phyloP scores from a whole-genome alignment of 2,113 vertebrate genomes.

The Lipophrys pholis region DNA sequence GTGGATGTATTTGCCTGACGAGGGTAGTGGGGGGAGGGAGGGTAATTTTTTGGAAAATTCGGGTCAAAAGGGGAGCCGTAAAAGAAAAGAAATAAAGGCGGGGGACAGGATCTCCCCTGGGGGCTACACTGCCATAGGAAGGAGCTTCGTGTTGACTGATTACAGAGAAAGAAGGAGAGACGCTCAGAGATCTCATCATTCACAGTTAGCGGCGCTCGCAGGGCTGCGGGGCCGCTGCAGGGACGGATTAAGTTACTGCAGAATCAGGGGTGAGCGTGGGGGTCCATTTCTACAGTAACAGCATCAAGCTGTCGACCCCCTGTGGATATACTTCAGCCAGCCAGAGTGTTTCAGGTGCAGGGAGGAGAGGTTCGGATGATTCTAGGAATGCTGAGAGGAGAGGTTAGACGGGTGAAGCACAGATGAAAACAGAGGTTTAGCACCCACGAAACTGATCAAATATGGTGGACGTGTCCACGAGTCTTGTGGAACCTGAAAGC shows the following conservation, averaged over 20 bases:
- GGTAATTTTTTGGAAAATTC: constrained; percentile 42
- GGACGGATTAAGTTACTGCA: constrained; percentile 61
- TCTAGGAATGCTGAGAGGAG: constrained; percentile 28
- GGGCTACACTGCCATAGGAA: constrained; percentile 42
- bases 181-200: constrained; percentile 58
- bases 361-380: constrained; percentile 38
- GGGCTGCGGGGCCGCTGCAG: constrained; percentile 42
- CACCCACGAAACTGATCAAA: too few species aligned
- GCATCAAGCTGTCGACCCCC: constrained; percentile 39
- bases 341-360: constrained; percentile 18
- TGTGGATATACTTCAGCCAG: constrained; percentile 20
- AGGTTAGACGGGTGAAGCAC: constrained; percentile 26
- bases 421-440: constrained; percentile 23
- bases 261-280: constrained; percentile 13
- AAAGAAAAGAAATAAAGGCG: constrained; percentile 33
- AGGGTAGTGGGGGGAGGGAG: background rate
- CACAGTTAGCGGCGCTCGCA: constrained; percentile 45
- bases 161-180: constrained; percentile 38
- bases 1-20: constrained; percentile 1
- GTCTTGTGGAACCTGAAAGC: too few species aligned
- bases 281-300: constrained; percentile 45
- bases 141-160: constrained; percentile 55
- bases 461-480: too few species aligned
- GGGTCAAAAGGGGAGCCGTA: constrained; percentile 46
- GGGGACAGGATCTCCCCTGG: constrained; percentile 21